phyloP scores from a whole-genome alignment of 2,113 vertebrate genomes.

The Etheostoma cragini region DNA sequence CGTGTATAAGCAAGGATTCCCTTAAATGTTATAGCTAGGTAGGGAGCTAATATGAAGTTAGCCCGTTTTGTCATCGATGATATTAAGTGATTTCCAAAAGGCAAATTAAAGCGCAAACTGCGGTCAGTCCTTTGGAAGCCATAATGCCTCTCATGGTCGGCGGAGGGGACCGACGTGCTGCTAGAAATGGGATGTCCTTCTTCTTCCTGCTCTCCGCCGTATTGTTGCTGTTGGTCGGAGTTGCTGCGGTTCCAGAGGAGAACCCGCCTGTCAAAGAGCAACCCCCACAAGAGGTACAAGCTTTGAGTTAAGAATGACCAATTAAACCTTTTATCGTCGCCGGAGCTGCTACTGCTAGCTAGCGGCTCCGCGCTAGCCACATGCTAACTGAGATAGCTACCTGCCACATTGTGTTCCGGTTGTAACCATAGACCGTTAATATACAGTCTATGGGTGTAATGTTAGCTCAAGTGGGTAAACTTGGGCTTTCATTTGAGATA shows the following conservation, averaged over 20 bases:
- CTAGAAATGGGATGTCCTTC: conserved; percentile 36
- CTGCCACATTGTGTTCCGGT: conserved; percentile 23
- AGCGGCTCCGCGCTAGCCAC: conserved; percentile 40
- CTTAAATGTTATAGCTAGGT: neutral
- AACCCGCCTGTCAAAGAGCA: conserved; percentile 69
- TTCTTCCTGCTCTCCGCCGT: conserved; percentile 57
- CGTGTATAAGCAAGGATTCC: conserved; percentile 37
- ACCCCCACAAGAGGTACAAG: conserved; percentile 73
- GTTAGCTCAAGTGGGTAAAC: neutral
- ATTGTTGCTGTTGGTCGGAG: conserved; percentile 65
- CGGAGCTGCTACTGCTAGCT: neutral
- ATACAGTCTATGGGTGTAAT: neutral
- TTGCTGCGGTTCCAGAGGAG: conserved; percentile 78
- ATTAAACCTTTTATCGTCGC: neutral
- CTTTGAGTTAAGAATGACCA: neutral
- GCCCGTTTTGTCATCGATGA: neutral
- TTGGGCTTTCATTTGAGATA: neutral
- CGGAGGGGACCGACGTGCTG: conserved; percentile 56
- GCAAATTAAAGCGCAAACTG: neutral
- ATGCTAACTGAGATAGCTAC: conserved; percentile 49
- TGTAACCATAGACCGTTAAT: neutral
- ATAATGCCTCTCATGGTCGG: conserved; percentile 72
- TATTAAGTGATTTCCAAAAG: conserved; percentile 35
- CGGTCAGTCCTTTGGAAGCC: neutral
- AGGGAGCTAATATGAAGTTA: conserved; percentile 60